These are phyloP conservation scores for Pica pica DNA, from an alignment of 2,113 vertebrate species.

Conservation along the genomic window DNA sequence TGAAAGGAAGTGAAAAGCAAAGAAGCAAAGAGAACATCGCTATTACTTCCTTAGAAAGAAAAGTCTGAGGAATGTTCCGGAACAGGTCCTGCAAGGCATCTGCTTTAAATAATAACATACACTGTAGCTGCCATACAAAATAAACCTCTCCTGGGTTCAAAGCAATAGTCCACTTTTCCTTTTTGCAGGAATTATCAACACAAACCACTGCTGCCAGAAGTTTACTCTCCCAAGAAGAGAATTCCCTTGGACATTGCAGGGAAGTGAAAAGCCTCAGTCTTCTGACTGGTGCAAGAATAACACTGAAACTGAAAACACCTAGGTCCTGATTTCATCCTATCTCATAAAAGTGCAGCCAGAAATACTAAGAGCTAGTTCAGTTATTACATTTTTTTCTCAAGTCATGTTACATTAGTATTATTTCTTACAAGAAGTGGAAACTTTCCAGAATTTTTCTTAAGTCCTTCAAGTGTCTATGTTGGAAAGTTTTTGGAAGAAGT, in stretches of 20 bases:
- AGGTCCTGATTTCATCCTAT: neutral
- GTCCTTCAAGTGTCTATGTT: neutral
- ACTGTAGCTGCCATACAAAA: neutral
- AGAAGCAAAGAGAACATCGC: rapidly evolving
- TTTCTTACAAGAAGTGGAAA: neutral
- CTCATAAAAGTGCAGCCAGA: neutral
- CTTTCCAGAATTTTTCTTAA: neutral
- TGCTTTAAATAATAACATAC: neutral
- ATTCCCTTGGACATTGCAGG: neutral
- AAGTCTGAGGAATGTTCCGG: neutral
- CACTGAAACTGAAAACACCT: neutral
- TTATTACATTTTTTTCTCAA: neutral
- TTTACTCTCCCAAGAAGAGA: neutral
- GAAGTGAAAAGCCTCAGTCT: neutral
- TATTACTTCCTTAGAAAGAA: neutral
- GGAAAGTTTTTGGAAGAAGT: neutral
- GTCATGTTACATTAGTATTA: neutral
- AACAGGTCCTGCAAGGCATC: neutral
- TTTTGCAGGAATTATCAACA: neutral
- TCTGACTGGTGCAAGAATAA: neutral
- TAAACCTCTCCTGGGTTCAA: neutral
- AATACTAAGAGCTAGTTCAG: neutral
- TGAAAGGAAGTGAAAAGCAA: neutral
- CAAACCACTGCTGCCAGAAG: neutral
- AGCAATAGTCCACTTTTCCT: neutral